These are phyloP conservation scores for Rissa tridactyla DNA, from an alignment of 2,113 vertebrate genomes.

Conservation along the genomic window DNA sequence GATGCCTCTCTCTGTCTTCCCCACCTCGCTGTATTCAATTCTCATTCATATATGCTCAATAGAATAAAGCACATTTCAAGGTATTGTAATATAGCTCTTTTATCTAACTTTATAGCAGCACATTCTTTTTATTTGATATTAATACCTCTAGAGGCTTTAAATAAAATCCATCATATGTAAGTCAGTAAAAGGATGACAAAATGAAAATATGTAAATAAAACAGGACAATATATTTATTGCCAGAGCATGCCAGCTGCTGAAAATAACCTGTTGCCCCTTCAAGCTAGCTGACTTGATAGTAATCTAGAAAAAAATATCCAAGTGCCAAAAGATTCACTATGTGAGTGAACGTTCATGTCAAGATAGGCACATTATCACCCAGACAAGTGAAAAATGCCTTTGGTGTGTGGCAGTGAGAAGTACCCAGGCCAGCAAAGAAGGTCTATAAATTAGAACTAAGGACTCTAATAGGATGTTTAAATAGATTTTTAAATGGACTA, in stretches of 20 bases:
- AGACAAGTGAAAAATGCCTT: not conserved
- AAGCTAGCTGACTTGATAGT: slow-evolving; percentile 10
- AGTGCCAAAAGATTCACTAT: not conserved
- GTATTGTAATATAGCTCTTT: not conserved
- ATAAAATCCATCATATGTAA: not conserved
- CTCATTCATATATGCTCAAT: not conserved
- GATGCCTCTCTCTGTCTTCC: not conserved
- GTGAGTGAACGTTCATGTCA: not conserved
- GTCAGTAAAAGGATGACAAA: not conserved
- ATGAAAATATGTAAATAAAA: slow-evolving; percentile 42
- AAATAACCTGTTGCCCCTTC: slow-evolving; percentile 26
- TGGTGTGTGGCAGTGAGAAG: not conserved
- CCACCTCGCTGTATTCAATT: not conserved
- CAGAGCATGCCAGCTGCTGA: not conserved
- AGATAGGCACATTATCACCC: not conserved
- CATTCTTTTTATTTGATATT: not conserved
- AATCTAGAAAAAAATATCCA: not conserved
- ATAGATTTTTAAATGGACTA: slow-evolving; percentile 17
- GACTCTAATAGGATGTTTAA: not conserved
- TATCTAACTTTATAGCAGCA: not conserved
- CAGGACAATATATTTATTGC: not conserved
- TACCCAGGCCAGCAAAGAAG: not conserved
- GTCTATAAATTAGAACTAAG: slow-evolving; percentile 11
- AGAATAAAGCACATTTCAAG: not conserved
- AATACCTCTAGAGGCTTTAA: not conserved